These are phyloP conservation scores for Mimas tiliae DNA, from an alignment of 2,888 invertebrate species.

Conservation along the genomic window DNA sequence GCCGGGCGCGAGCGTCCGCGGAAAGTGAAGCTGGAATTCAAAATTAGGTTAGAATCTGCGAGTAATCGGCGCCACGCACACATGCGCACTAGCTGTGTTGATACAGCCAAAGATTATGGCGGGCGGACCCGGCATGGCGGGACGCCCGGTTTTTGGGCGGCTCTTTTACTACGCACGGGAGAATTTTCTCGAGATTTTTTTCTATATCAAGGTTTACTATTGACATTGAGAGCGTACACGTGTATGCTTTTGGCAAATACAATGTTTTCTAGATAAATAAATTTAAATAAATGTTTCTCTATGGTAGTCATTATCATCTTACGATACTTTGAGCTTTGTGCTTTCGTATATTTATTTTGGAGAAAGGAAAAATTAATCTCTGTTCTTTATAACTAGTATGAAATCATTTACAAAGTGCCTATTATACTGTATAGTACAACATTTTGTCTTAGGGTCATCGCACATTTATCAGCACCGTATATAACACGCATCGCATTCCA, in stretches of 20 bases:
- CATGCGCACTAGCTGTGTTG: constrained; percentile 64
- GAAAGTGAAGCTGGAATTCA: constrained; percentile 73
- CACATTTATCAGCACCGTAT: too few species aligned
- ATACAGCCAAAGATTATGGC: constrained; percentile 58
- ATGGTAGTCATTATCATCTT: too few species aligned
- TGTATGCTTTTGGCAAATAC: not conserved
- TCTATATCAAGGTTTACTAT: not conserved
- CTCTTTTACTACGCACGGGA: not conserved
- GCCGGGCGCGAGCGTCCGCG: constrained; percentile 71
- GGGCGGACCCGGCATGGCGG: not conserved
- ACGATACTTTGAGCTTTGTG: too few species aligned
- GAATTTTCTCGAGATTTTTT: not conserved
- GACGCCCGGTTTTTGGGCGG: constrained; percentile 8
- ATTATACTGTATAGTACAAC: too few species aligned
- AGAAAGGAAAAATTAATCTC: too few species aligned
- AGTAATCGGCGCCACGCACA: constrained; percentile 73
- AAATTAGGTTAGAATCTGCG: constrained; percentile 82
- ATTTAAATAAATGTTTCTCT: too few species aligned
- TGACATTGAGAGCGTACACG: not conserved
- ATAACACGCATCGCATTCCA: too few species aligned
- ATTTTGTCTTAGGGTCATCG: too few species aligned
- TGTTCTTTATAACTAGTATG: too few species aligned
- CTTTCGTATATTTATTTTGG: too few species aligned
- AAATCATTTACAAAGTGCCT: too few species aligned
- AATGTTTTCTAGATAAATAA: too few species aligned